A percentile compares a stretch with the other conserved stretches of the same genome.
phyloP scores from a whole-genome alignment of 2,797 vertebrate genomes.

The Sarcoramphus papa region DNA sequence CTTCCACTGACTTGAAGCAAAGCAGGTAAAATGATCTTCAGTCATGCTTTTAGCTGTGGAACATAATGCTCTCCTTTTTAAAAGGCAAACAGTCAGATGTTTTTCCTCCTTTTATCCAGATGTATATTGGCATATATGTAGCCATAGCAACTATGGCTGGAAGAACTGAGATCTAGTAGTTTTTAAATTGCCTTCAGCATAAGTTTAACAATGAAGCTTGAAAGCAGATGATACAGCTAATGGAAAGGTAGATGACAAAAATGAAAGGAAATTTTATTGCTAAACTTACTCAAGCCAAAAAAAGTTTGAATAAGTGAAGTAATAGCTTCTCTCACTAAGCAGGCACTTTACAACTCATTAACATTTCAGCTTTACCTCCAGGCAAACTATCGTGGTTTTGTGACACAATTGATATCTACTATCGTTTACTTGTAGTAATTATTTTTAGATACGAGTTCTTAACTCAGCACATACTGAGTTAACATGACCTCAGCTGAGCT shows the following conservation, averaged over 20 bases:
- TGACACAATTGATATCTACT: not conserved
- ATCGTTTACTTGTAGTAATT: not conserved
- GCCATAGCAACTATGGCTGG: conserved; percentile 26
- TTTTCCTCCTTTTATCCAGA: conserved; percentile 12
- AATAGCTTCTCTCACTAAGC: not conserved
- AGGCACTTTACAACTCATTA: not conserved
- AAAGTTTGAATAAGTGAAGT: not conserved
- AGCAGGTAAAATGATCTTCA: not conserved
- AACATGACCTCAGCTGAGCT: not conserved
- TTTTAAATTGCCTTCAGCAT: conserved; percentile 22
- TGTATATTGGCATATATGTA: conserved; percentile 25
- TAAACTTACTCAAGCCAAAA: conserved; percentile 19
- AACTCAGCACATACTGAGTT: not conserved
- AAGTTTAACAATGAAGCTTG: conserved; percentile 6
- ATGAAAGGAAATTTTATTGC: not conserved
- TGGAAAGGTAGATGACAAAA: conserved; percentile 19
- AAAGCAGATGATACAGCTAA: not conserved
- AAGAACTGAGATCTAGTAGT: not conserved
- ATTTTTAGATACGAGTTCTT: not conserved
- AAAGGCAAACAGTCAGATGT: not conserved
- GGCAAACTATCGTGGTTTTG: not conserved
- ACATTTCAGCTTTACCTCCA: conserved; percentile 11
- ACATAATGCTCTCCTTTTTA: not conserved
- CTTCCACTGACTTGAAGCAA: not conserved
- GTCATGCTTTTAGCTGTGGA: not conserved